Conservation (phyloP, 2,797 vertebrate genomes). For the Sebastes hubbsi region DNA sequence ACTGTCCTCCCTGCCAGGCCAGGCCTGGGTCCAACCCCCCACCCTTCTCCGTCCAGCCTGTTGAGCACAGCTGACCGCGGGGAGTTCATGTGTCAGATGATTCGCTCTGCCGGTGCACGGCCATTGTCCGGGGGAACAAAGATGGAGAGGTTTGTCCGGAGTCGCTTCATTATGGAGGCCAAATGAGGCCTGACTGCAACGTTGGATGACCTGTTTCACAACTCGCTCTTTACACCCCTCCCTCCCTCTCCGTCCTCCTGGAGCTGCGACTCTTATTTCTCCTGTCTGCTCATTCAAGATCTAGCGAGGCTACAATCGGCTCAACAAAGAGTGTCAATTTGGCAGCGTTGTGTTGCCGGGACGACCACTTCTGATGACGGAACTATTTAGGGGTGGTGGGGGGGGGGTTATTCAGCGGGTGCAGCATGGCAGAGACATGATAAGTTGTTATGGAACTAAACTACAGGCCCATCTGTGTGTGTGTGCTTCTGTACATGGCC, state of each 20-base stretch:
- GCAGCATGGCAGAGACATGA: not conserved
- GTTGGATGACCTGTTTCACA: conserved; percentile 39
- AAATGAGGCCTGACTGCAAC: conserved; percentile 41
- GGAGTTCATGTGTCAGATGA: conserved; percentile 55
- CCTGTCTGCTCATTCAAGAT: conserved; percentile 15
- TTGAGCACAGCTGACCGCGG: conserved; percentile 34
- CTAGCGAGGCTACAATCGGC: conserved; percentile 4
- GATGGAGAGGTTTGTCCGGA: conserved; percentile 45
- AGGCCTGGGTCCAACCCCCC: not conserved
- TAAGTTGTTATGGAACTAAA: not conserved
- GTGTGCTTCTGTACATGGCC: not conserved
- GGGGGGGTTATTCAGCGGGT: not conserved
- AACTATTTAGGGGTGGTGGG: conserved; percentile 12
- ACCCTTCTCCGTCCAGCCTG: not conserved
- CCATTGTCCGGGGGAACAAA: conserved; percentile 58
- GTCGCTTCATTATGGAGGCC: conserved; percentile 42
- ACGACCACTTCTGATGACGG: conserved; percentile 30
- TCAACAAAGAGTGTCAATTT: conserved; percentile 42
- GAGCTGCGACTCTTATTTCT: conserved; percentile 28
- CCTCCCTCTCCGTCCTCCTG: conserved; percentile 5
- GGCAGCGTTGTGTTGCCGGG: conserved; percentile 41
- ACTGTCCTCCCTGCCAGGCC: not conserved
- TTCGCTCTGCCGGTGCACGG: conserved; percentile 31
- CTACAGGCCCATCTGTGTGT: not conserved
- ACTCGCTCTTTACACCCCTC: conserved; percentile 10